phyloP scores from a whole-genome alignment of 2,888 invertebrate species.

The Julus scandinavius region DNA sequence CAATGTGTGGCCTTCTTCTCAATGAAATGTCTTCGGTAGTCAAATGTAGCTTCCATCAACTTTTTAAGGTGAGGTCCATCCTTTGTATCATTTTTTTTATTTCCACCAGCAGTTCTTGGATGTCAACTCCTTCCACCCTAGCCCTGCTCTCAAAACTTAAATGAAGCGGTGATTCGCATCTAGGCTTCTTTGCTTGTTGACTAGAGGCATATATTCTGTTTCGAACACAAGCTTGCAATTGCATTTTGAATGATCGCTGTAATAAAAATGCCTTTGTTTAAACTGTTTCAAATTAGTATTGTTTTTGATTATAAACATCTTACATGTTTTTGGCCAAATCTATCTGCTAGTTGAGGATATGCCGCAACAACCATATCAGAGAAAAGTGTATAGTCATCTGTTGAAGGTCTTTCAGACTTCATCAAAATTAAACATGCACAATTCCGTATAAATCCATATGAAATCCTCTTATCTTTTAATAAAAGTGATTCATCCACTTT shows the following conservation, averaged over 20 bases:
- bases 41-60: neutral
- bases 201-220: neutral
- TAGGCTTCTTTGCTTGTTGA: neutral
- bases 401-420: neutral
- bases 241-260: neutral
- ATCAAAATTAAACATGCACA: neutral
- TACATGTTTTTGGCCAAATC: neutral
- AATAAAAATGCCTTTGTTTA: no score
- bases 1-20: neutral
- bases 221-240: neutral
- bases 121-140: neutral
- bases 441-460: neutral
- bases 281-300: no score
- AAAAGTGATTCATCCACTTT: neutral
- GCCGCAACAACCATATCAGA: neutral
- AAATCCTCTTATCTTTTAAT: neutral
- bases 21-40: neutral
- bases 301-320: no score
- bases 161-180: neutral
- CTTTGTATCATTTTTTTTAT: neutral
- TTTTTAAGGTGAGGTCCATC: neutral
- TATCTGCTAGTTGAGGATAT: neutral
- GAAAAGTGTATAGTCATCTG: neutral
- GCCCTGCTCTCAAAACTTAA: neutral
- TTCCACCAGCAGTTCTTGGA: neutral